A percentile compares a stretch with the other conserved stretches of the same genome.
Conservation (phyloP, 2,888 invertebrate species). For the Dryobotodes eremita region DNA sequence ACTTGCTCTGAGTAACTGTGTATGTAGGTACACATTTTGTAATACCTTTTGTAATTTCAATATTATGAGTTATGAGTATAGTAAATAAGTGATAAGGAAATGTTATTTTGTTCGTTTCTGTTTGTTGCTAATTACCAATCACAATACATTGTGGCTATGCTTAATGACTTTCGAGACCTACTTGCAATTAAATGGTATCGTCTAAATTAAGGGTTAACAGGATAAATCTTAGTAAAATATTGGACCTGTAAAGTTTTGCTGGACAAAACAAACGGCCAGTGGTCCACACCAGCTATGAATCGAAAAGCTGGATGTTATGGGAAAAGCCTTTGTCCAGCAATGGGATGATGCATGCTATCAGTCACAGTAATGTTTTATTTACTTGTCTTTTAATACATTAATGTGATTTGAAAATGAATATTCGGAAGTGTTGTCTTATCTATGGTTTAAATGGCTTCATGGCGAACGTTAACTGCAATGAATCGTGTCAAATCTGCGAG, state of each 20-base stretch:
- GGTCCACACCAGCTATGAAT: no score
- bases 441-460: slow-evolving; percentile 22
- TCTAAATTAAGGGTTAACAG: slow-evolving; percentile 3
- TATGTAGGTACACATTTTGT: background rate
- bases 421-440: slow-evolving; percentile 39
- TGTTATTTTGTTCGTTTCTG: background rate
- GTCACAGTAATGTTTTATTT: background rate
- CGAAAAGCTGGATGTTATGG: background rate
- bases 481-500: slow-evolving; percentile 1
- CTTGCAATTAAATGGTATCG: slow-evolving; percentile 9
- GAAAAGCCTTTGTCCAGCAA: no score
- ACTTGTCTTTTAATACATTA: background rate
- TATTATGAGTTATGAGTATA: background rate
- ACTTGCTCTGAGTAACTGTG: background rate
- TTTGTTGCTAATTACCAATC: slow-evolving; percentile 16
- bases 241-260: background rate
- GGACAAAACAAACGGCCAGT: background rate
- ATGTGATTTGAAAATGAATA: slow-evolving; percentile 2
- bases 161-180: background rate
- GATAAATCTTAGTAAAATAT: slow-evolving; percentile 21
- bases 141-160: background rate
- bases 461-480: slow-evolving; percentile 36
- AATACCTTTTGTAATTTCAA: background rate
- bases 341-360: background rate
- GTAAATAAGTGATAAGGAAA: background rate